Percentiles rank a stretch among this genome's conserved stretches.
These are phyloP conservation scores for Sipha flava DNA, from an alignment of 1,140 invertebrate genomes.

Conservation along the genomic window DNA sequence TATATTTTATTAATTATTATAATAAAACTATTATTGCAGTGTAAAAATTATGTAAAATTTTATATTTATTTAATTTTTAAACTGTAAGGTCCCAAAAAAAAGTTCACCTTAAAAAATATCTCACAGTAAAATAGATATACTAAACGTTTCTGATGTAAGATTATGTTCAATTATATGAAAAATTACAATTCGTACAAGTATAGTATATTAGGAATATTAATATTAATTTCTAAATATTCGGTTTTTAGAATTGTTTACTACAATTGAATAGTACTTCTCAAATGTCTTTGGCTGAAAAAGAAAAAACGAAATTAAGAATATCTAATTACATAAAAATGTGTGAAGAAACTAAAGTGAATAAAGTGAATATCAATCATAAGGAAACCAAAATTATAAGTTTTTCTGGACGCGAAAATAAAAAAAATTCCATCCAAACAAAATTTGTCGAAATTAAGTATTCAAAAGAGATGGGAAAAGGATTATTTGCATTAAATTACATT, in stretches of 20 bases:
- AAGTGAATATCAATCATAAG: background rate
- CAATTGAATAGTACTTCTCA: background rate
- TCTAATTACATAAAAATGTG: background rate
- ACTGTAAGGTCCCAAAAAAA: too few relatives aligned
- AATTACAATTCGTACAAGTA: too few relatives aligned
- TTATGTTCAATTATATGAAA: too few relatives aligned
- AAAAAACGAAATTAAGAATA: background rate
- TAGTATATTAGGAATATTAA: too few relatives aligned
- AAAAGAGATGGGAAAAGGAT: conserved; percentile 8
- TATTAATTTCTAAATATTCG: too few relatives aligned
- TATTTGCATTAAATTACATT: conserved; percentile 5
- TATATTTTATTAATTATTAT: too few relatives aligned
- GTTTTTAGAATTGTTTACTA: background rate
- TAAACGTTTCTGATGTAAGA: too few relatives aligned
- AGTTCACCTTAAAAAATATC: too few relatives aligned
- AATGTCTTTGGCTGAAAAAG: background rate
- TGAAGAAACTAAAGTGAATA: background rate
- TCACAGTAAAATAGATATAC: too few relatives aligned
- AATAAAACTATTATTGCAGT: too few relatives aligned
- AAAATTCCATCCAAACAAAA: background rate
- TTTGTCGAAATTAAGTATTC: background rate
- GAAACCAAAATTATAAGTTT: background rate
- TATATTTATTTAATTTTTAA: too few relatives aligned
- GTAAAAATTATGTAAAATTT: too few relatives aligned
- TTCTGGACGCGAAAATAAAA: background rate